Percentiles rank a stretch among this genome's conserved stretches.
Conservation (phyloP, 2,113 vertebrate genomes). For the Gallinago media region DNA sequence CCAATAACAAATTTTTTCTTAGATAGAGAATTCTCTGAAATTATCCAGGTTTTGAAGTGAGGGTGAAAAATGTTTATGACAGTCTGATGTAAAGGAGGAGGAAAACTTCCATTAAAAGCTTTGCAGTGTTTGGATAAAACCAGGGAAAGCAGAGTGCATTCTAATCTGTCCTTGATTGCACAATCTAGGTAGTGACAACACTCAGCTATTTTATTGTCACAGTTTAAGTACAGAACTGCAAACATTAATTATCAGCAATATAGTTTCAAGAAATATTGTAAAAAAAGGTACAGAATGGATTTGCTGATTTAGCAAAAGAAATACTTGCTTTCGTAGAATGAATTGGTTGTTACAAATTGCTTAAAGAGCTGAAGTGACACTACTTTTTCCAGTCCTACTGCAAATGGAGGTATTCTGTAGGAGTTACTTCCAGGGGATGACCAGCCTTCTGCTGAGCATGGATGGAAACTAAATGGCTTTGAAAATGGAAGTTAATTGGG, state of each 20-base stretch:
- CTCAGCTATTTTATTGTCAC: background rate
- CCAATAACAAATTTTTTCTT: background rate
- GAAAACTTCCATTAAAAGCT: background rate
- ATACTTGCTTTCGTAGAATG: background rate
- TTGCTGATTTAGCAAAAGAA: background rate
- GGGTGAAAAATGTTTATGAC: background rate
- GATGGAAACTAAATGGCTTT: background rate
- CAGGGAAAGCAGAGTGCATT: background rate
- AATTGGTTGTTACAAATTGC: background rate
- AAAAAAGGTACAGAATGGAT: background rate
- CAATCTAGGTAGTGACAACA: background rate
- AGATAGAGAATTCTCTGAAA: background rate
- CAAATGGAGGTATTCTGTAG: background rate
- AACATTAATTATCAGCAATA: background rate
- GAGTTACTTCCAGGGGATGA: background rate
- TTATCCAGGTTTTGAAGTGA: background rate
- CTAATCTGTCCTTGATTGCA: background rate
- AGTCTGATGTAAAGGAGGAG: background rate
- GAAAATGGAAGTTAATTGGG: background rate
- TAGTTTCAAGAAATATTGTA: background rate
- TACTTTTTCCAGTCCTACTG: background rate
- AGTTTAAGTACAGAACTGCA: background rate
- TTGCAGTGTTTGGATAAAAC: background rate
- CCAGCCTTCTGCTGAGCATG: background rate
- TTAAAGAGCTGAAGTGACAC: background rate